phyloP scores from a whole-genome alignment of 2,797 vertebrate species.

The Hylomyscus alleni region DNA sequence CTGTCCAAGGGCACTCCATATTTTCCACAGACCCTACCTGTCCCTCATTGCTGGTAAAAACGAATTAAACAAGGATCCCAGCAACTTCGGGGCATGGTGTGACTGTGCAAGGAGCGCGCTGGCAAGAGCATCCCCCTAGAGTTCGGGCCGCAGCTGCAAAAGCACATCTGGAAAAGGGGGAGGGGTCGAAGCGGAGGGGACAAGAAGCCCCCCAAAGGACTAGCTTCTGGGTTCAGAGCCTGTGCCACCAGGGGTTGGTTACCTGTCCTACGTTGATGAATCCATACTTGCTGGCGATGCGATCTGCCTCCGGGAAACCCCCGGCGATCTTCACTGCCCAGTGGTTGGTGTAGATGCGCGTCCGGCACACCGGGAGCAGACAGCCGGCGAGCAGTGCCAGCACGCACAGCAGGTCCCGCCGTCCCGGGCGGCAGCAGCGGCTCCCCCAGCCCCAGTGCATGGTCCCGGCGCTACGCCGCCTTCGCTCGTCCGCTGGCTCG shows the following conservation, averaged over 20 bases:
- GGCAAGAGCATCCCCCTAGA: conserved; percentile 38
- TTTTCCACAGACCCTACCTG: conserved; percentile 53
- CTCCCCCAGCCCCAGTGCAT: conserved; percentile 95
- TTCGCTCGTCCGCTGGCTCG: conserved; percentile 2
- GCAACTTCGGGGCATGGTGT: conserved; percentile 59
- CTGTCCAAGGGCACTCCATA: not conserved
- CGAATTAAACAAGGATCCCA: conserved; percentile 57
- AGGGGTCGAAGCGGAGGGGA: not conserved
- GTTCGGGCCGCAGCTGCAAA: conserved; percentile 73
- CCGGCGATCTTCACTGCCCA: conserved; percentile 98
- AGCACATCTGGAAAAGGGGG: conserved; percentile 81
- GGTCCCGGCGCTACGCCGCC: conserved; percentile 85
- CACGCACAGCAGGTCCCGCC: conserved; percentile 91
- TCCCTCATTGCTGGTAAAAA: conserved; percentile 36
- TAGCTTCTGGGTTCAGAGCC: not conserved
- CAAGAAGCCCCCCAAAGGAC: conserved; percentile 33
- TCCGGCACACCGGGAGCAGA: conserved; percentile 93
- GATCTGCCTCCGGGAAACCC: conserved; percentile 93
- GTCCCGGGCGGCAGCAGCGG: conserved; percentile 85
- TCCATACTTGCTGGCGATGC: conserved; percentile 97
- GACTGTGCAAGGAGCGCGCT: not conserved
- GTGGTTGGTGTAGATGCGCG: conserved; percentile 99
- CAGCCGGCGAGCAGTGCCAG: conserved; percentile 94
- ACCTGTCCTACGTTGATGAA: conserved; percentile 99
- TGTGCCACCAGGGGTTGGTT: conserved; percentile 76